phyloP scores from a whole-genome alignment of 2,113 vertebrate species.

The Ailurus styani region DNA sequence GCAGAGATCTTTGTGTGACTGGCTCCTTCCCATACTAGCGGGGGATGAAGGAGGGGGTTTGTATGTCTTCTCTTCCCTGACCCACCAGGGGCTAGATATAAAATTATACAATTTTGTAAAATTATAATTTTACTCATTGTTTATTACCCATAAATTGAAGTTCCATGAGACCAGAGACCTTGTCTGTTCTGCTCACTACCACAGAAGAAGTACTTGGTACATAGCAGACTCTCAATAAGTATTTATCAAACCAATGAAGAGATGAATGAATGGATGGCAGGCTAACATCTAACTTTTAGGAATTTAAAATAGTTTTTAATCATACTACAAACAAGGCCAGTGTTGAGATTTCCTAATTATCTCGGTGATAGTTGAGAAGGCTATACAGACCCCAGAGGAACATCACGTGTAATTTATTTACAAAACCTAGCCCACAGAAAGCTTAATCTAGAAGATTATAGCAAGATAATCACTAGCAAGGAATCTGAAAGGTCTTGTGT shows the following conservation, averaged over 20 bases:
- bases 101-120: background rate
- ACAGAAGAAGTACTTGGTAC: background rate
- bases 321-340: conserved; percentile 1
- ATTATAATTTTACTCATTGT: background rate
- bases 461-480: background rate
- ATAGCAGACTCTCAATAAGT: background rate
- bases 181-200: background rate
- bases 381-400: background rate
- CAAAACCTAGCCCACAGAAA: background rate
- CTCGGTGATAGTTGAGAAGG: background rate
- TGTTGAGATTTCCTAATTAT: background rate
- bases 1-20: background rate
- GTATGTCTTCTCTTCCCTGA: background rate
- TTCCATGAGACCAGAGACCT: background rate
- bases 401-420: background rate
- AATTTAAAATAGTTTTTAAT: conserved; percentile 20
- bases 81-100: background rate
- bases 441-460: background rate
- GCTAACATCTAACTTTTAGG: background rate
- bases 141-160: background rate
- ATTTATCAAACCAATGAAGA: background rate
- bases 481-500: background rate
- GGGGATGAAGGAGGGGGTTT: background rate
- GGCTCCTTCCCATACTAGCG: background rate
- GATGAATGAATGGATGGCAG: background rate